Percentiles rank a stretch among this genome's conserved stretches.
phyloP scores from a whole-genome alignment of 2,113 vertebrate genomes.

The Tenebrosternarchus preto region DNA sequence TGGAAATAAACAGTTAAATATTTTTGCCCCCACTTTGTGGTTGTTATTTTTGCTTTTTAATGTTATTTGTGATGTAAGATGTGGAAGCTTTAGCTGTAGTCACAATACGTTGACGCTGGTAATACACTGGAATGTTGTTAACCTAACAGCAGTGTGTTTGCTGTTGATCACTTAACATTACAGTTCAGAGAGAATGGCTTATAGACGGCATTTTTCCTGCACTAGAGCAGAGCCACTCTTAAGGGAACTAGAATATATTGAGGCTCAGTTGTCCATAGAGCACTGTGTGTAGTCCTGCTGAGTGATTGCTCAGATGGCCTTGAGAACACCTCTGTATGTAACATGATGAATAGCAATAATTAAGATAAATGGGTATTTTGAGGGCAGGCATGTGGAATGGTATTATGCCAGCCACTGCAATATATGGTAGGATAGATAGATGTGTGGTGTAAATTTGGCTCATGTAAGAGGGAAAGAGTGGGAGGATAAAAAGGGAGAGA shows the following conservation, averaged over 20 bases:
- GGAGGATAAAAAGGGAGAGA: not conserved
- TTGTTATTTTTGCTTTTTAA: conserved; percentile 30
- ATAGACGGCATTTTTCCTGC: conserved; percentile 22
- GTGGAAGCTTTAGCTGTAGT: not conserved
- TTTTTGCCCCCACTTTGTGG: not conserved
- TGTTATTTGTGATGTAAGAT: conserved; percentile 25
- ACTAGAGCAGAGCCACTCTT: conserved; percentile 19
- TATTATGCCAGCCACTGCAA: conserved; percentile 12
- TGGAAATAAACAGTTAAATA: too few species aligned
- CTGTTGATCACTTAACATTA: conserved; percentile 14
- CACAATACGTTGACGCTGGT: not conserved
- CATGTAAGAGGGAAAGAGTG: not conserved
- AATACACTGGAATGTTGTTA: conserved; percentile 4
- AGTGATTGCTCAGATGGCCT: conserved; percentile 35
- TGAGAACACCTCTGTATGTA: conserved; percentile 28
- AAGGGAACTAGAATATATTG: conserved; percentile 21
- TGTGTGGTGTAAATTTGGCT: not conserved
- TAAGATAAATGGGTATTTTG: conserved; percentile 32
- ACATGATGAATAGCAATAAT: conserved; percentile 43
- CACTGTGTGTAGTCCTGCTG: not conserved
- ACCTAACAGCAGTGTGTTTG: conserved; percentile 13
- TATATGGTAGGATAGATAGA: conserved; percentile 24
- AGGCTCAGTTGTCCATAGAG: conserved; percentile 18
- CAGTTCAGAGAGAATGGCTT: not conserved
- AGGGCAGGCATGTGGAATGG: conserved; percentile 31